Evolutionary conservation across 1,140 invertebrate genomes (phyloP), one percentile per base, ranked within the genome.

Genomic region (Gryllus bimaculatus): DNA sequence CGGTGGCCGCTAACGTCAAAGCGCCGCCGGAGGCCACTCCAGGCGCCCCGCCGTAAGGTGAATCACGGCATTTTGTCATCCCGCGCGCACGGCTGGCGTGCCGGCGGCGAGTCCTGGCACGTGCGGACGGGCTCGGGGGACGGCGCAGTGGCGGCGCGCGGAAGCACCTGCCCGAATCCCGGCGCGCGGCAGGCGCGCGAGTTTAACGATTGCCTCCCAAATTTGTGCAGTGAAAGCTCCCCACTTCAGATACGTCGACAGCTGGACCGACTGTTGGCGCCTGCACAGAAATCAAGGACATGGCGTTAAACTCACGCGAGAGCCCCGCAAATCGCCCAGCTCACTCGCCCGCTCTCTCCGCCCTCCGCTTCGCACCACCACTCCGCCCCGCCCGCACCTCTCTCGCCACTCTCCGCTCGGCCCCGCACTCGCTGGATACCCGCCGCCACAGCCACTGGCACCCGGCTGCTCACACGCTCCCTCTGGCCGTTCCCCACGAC

Each of bases 291-390:
- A 79, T 76, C 76, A 79, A 79, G 79, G 79, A 76, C 79, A 80
- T 77, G 75, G 74, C 75, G 80, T 79, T 80, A 80, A 80, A 80
- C n/a, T 80, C 80, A 80, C 79, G 74, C 47, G 26, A n/a, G 79
- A 79, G 79, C 78, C 47, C 66, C 26, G 79, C 79, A 26, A 49
- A 48, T 76, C 79, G 74, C 18, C 2, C 54, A n/a, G n/a, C n/a
- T n/a, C n/a, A n/a, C n/a, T n/a, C 54, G 18, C 54, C 54, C 10
- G 18, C 54, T 7, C 54, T 66, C 54, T 0, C 10, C 7, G 0
- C 10, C 7, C 54, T 7, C 54, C 54, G 26, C 26, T 39, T n/a
- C n/a, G n/a, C n/a, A n/a, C n/a, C n/a, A n/a, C 79, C 76, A 18
- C 77, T 73, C 79, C 79, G 74, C 18, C 2, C 54, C 54, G 18